A percentile compares a stretch with the other conserved stretches of the same genome.
phyloP scores from a whole-genome alignment of 1,140 invertebrate genomes.

The Brachionus paranguensis region DNA sequence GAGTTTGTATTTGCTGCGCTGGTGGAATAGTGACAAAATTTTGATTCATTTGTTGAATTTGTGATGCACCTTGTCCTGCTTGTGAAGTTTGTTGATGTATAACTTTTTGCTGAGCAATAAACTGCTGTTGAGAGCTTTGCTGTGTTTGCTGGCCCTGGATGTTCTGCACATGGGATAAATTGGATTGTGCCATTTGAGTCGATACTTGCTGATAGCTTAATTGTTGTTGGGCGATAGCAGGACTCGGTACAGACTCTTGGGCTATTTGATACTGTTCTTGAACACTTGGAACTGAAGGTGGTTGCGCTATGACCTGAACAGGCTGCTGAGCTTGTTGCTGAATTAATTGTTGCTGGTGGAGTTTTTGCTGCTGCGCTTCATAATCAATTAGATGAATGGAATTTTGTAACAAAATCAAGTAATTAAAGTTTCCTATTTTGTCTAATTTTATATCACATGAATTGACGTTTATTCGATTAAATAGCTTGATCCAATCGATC shows the following conservation, averaged over 20 bases:
- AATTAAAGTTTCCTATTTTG: neutral
- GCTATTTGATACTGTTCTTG: neutral
- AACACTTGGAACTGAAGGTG: neutral
- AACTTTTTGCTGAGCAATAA: neutral
- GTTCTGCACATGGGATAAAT: neutral
- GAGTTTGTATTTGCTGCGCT: neutral
- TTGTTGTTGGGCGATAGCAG: neutral
- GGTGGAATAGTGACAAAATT: neutral
- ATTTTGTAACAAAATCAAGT: neutral
- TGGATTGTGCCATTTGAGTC: neutral
- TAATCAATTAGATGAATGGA: constrained; percentile 1
- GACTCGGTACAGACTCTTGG: neutral
- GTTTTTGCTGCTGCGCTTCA: neutral
- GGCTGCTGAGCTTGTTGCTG: neutral
- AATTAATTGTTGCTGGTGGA: neutral
- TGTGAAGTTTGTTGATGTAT: neutral
- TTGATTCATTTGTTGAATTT: constrained; percentile 5
- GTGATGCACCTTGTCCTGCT: neutral
- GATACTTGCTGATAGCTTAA: neutral
- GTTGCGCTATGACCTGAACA: neutral
- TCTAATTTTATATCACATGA: neutral
- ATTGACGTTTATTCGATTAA: neutral
- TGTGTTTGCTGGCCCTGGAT: neutral
- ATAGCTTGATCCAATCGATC: neutral
- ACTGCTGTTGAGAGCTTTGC: neutral